Conservation (phyloP, 2,888 invertebrate genomes). For the Drosophila lutescens region DNA sequence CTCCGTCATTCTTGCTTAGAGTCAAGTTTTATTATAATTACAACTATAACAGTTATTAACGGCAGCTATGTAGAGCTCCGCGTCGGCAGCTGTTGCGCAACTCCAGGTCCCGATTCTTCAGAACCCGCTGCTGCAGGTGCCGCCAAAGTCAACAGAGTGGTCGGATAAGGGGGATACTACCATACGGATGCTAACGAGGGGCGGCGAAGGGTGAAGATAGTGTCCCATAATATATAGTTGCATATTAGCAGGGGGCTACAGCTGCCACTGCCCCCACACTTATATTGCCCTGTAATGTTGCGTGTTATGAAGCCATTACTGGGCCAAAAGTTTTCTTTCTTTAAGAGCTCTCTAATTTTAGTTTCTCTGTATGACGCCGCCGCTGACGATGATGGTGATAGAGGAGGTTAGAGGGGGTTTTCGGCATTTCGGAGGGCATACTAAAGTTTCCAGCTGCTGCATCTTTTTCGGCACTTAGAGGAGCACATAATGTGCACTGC, state of each 20-base stretch:
- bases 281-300: conserved; percentile 69
- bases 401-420: neutral
- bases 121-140: conserved; percentile 59
- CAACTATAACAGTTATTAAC: conserved; percentile 80
- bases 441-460: conserved; percentile 41
- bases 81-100: conserved; percentile 53
- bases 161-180: neutral
- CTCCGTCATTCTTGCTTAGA: conserved; percentile 44
- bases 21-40: conserved; percentile 80
- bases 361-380: conserved; percentile 40
- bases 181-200: neutral
- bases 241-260: conserved; percentile 62
- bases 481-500: conserved; percentile 27
- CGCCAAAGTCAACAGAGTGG: conserved; percentile 53
- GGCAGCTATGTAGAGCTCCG: conserved; percentile 54
- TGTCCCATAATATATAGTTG: conserved; percentile 72
- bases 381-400: conserved; percentile 36
- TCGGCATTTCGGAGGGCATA: conserved; percentile 1
- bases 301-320: conserved; percentile 77
- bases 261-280: conserved; percentile 57
- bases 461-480: conserved; percentile 45
- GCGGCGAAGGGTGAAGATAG: conserved; percentile 2
- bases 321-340: conserved; percentile 60
- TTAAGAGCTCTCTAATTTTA: conserved; percentile 65
- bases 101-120: conserved; percentile 11